A percentile compares a stretch with the other conserved stretches of the same genome.
These are phyloP conservation scores for Anhinga rufa DNA, from an alignment of 2,113 vertebrate genomes.

Conservation along the genomic window DNA sequence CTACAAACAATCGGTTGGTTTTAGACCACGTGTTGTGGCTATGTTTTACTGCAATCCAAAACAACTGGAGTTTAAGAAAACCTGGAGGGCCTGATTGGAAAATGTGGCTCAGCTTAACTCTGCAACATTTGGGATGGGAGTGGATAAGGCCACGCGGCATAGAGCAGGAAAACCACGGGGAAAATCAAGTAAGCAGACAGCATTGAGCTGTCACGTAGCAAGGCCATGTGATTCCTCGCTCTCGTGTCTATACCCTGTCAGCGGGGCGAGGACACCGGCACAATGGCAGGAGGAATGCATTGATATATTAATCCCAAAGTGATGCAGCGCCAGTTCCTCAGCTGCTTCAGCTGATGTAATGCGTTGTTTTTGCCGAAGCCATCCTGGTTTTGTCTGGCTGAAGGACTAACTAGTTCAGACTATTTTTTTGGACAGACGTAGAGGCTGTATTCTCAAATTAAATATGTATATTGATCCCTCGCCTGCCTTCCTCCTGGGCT, in stretches of 20 bases:
- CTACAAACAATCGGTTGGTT: slow-evolving; percentile 1
- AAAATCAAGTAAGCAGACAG: neutral
- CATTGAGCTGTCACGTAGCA: neutral
- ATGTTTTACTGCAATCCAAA: neutral
- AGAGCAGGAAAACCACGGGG: neutral
- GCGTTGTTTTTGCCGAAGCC: neutral
- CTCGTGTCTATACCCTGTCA: fast-evolving
- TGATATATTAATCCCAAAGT: neutral
- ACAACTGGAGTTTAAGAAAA: neutral
- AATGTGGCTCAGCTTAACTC: neutral
- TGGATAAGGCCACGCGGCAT: neutral
- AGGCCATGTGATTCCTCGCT: neutral
- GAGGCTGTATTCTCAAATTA: neutral
- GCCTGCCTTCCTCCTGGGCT: neutral
- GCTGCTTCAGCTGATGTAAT: slow-evolving; percentile 26
- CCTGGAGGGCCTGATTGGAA: slow-evolving; percentile 19
- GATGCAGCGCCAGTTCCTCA: neutral
- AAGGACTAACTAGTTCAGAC: neutral
- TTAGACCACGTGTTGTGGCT: slow-evolving; percentile 7
- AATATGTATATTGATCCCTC: neutral
- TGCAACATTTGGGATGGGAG: neutral
- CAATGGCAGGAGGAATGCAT: neutral
- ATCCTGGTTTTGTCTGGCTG: neutral
- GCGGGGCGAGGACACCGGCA: neutral
- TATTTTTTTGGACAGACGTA: neutral